These are phyloP conservation scores for Lacerta agilis DNA, from an alignment of 2,797 vertebrate genomes.

Conservation along the genomic window DNA sequence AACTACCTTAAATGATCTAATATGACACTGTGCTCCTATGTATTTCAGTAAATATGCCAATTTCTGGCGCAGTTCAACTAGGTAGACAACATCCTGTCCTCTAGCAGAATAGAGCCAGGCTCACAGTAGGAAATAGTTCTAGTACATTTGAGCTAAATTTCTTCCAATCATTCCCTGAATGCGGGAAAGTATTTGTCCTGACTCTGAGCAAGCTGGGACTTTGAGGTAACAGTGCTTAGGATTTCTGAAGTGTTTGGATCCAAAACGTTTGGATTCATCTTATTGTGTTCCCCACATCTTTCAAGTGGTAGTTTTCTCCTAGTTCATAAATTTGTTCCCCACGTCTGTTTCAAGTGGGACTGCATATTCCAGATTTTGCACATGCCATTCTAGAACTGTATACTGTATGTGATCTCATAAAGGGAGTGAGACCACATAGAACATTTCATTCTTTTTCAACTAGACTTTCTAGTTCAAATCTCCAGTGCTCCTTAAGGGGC, in stretches of 20 bases:
- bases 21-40: no score
- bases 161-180: no score
- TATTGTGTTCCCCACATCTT: neutral
- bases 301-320: neutral
- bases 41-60: no score
- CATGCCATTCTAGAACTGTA: neutral
- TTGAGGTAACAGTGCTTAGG: no score
- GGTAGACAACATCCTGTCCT: no score
- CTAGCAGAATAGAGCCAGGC: no score
- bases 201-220: no score
- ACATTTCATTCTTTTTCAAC: conserved; percentile 1
- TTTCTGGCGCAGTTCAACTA: no score
- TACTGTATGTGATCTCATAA: conserved; percentile 45
- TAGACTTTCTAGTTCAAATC: rapidly evolving
- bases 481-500: neutral
- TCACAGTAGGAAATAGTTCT: no score
- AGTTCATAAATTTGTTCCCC: neutral
- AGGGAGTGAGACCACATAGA: conserved; percentile 2
- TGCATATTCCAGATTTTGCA: neutral
- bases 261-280: neutral
- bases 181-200: no score
- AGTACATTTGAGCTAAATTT: no score
- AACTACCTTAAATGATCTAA: no score
- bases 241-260: neutral
- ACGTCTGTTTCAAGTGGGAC: neutral